Percentiles rank a stretch among this genome's conserved stretches.
Conservation (phyloP, 1,140 invertebrate genomes). For the Plutomurus gul region DNA sequence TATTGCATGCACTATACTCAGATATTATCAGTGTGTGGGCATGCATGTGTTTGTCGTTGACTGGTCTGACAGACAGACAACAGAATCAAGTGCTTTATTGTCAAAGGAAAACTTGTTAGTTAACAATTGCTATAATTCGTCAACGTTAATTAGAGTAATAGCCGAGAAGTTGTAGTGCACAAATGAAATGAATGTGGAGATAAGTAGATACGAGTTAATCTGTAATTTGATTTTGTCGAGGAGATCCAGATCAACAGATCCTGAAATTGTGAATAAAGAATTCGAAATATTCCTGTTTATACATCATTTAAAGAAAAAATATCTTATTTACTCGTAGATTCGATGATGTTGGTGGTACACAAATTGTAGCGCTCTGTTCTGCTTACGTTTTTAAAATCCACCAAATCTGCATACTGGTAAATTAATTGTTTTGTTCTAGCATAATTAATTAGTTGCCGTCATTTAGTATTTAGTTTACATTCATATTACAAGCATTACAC, state of each 20-base stretch:
- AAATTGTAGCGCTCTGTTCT: no score
- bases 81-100: not conserved
- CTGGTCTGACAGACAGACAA: not conserved
- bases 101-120: constrained; percentile 14
- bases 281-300: no score
- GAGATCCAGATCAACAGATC: constrained; percentile 13
- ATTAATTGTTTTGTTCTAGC: no score
- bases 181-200: not conserved
- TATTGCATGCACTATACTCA: no score
- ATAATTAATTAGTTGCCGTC: constrained; percentile 15
- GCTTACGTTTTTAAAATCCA: no score
- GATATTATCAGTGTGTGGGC: not conserved
- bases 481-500: not conserved
- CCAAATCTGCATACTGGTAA: no score
- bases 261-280: no score
- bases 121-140: not conserved
- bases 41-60: not conserved
- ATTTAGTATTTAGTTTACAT: constrained; percentile 8
- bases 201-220: not conserved
- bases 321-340: no score
- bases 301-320: no score
- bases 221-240: constrained; percentile 4
- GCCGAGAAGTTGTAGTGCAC: not conserved
- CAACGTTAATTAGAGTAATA: not conserved
- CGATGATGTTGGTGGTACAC: no score